These are phyloP conservation scores for Euwallacea fornicatus DNA, from an alignment of 1,140 invertebrate species.

Conservation along the genomic window DNA sequence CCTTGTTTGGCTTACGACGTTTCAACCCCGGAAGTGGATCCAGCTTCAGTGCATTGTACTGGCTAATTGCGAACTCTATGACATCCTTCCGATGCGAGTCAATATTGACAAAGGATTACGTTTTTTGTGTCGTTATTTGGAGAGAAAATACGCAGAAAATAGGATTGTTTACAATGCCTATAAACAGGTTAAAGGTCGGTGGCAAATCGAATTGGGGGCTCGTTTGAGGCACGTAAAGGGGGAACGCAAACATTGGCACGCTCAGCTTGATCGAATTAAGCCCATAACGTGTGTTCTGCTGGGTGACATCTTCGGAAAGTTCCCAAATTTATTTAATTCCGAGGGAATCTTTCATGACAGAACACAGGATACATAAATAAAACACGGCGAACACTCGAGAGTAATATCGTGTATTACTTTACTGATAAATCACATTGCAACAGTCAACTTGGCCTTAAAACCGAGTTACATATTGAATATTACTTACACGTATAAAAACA, in stretches of 20 bases:
- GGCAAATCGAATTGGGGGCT: conserved; percentile 16
- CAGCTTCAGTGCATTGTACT: too few relatives aligned
- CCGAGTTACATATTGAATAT: conserved; percentile 1
- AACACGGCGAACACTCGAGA: background rate
- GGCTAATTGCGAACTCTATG: too few relatives aligned
- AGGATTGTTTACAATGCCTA: background rate
- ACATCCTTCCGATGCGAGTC: too few relatives aligned
- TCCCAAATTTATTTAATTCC: background rate
- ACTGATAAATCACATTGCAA: conserved; percentile 35
- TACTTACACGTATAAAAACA: conserved; percentile 2
- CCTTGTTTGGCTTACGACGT: too few relatives aligned
- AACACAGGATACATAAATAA: background rate
- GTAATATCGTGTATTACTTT: conserved; percentile 18
- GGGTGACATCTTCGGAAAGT: conserved; percentile 2
- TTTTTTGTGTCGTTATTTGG: background rate
- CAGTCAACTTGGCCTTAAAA: conserved; percentile 35
- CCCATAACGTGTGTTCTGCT: conserved; percentile 11
- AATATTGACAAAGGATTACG: too few relatives aligned
- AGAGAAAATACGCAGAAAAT: background rate
- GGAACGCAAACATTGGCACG: background rate
- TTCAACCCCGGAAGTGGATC: too few relatives aligned
- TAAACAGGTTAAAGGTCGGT: conserved; percentile 12
- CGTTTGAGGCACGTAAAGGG: conserved; percentile 18
- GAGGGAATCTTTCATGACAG: too few relatives aligned
- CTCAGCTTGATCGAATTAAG: conserved; percentile 17